phyloP scores from a whole-genome alignment of 2,113 vertebrate species.

The Anarhynchus alexandrinus region DNA sequence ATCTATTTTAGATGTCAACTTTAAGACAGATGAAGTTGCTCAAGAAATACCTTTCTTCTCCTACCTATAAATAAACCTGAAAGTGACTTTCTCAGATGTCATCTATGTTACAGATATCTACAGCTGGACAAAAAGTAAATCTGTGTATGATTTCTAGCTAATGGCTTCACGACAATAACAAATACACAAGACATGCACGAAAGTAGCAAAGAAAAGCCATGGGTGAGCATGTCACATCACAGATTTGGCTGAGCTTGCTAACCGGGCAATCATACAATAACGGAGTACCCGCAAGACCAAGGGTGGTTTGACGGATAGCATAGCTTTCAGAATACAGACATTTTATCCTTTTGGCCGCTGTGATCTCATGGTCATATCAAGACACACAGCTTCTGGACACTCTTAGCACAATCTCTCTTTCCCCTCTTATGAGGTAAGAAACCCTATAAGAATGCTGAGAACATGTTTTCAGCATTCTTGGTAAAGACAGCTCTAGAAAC shows the following conservation, averaged over 20 bases:
- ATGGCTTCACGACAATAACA: background rate
- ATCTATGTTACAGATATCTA: background rate
- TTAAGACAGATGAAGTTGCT: background rate
- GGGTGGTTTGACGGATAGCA: background rate
- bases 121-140: background rate
- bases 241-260: background rate
- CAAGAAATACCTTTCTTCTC: background rate
- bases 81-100: background rate
- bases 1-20: background rate
- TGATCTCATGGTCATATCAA: background rate
- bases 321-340: background rate
- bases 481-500: background rate
- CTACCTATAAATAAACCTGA: background rate
- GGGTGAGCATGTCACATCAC: background rate
- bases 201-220: background rate
- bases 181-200: background rate
- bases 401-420: background rate
- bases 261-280: background rate
- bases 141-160: background rate
- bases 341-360: background rate
- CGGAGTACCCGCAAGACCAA: accelerated
- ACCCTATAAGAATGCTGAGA: background rate
- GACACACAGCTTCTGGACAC: background rate
- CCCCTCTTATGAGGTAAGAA: background rate
- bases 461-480: background rate